These are phyloP conservation scores for Acleris emargana DNA, from an alignment of 2,888 invertebrate genomes.

Conservation along the genomic window DNA sequence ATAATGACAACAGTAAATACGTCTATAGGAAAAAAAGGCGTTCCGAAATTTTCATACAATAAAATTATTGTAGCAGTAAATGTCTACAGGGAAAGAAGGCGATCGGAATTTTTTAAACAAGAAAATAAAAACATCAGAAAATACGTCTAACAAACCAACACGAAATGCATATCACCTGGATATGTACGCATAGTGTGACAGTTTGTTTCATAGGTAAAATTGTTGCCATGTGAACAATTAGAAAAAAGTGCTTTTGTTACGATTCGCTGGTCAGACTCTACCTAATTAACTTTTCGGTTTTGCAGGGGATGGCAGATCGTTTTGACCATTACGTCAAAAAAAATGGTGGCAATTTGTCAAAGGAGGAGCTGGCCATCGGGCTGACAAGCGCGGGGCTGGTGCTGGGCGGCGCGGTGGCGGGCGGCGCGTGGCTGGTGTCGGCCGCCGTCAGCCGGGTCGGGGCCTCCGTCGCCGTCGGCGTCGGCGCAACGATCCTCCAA, in stretches of 20 bases:
- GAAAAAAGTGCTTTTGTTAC: too few species aligned
- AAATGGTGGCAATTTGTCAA: conserved; percentile 38
- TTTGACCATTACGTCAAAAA: conserved; percentile 27
- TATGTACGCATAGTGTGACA: too few species aligned
- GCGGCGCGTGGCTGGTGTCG: conserved; percentile 16
- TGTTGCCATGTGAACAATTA: too few species aligned
- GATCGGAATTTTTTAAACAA: too few species aligned
- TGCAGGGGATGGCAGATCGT: conserved; percentile 1
- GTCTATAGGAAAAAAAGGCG: too few species aligned
- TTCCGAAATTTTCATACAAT: too few species aligned
- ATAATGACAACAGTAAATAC: too few species aligned
- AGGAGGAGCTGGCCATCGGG: conserved; percentile 9
- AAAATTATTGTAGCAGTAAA: too few species aligned
- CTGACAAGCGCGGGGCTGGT: conserved; percentile 18
- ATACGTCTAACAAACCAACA: too few species aligned
- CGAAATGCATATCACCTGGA: too few species aligned
- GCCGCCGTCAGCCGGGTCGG: neutral
- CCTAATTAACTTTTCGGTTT: neutral
- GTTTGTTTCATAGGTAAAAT: neutral
- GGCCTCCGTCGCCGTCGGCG: neutral
- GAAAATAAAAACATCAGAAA: too few species aligned
- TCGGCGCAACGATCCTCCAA: neutral
- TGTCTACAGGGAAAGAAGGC: too few species aligned
- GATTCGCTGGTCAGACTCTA: neutral
- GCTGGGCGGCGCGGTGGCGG: conserved; percentile 17